phyloP scores from a whole-genome alignment of 2,797 vertebrate genomes.

The Crypturellus tataupa region DNA sequence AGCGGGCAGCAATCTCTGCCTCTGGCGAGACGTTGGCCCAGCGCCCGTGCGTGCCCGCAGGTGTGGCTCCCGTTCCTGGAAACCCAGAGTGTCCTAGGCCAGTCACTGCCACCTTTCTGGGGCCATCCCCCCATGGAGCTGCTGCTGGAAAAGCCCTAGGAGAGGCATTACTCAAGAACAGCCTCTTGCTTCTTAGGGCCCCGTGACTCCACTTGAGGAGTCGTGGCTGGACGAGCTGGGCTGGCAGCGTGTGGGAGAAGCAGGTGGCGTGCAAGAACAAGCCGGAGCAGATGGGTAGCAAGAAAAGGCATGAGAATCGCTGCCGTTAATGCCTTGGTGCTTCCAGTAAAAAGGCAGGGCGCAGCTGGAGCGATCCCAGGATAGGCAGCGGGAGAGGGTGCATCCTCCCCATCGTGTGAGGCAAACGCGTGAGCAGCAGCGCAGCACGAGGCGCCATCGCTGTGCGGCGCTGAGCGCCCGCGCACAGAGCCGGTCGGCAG shows the following conservation, averaged over 20 bases:
- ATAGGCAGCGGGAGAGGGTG: rapidly evolving
- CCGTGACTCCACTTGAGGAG: rapidly evolving
- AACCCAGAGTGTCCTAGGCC: background rate
- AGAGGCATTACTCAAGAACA: background rate
- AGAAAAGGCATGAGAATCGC: background rate
- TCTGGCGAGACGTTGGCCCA: background rate
- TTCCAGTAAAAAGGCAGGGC: background rate
- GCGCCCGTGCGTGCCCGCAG: background rate
- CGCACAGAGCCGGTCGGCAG: background rate
- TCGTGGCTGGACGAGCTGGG: background rate
- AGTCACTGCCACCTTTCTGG: background rate
- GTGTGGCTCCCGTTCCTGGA: conserved; percentile 15
- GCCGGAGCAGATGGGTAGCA: background rate
- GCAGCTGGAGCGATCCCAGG: background rate
- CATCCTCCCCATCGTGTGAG: rapidly evolving
- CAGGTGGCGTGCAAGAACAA: background rate
- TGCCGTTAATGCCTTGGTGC: rapidly evolving
- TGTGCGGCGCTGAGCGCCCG: rapidly evolving
- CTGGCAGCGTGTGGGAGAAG: background rate
- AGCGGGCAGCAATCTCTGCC: conserved; percentile 12
- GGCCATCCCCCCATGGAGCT: background rate
- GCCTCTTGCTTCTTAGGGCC: background rate
- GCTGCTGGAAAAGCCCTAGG: background rate
- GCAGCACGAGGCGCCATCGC: rapidly evolving
- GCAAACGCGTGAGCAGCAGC: rapidly evolving